Evolutionary conservation across 2,888 invertebrate genomes (phyloP).

Genomic region (Eupithecia inturbata): DNA sequence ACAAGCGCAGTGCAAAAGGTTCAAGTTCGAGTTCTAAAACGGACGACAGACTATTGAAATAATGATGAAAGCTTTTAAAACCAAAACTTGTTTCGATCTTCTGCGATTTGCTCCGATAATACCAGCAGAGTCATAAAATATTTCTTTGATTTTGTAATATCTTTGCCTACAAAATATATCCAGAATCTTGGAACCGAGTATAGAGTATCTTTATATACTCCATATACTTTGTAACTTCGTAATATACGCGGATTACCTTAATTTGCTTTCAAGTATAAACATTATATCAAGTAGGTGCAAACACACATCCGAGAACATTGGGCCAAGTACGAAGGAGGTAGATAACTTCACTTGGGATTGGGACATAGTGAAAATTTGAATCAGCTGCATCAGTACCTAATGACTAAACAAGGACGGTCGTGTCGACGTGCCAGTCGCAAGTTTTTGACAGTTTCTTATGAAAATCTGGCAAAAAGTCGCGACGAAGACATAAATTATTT

Average conservation of each 20-base stretch:
- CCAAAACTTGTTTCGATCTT: no score
- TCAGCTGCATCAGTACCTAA: not conserved
- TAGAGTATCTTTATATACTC: not conserved
- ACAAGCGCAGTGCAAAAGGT: no score
- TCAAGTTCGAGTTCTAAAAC: no score
- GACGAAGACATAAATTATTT: no score
- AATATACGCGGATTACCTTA: not conserved
- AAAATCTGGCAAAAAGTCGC: no score
- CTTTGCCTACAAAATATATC: not conserved
- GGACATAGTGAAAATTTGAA: constrained; percentile 8
- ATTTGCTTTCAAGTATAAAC: not conserved
- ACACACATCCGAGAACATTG: not conserved
- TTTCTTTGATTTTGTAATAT: no score
- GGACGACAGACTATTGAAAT: no score
- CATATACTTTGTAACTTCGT: not conserved
- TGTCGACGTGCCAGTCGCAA: no score
- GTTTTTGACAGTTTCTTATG: no score
- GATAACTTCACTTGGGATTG: constrained; percentile 3
- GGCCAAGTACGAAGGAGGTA: constrained; percentile 6
- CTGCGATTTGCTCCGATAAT: no score
- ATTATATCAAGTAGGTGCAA: not conserved
- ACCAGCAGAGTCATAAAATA: no score
- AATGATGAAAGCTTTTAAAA: no score
- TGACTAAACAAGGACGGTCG: not conserved
- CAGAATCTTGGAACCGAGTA: not conserved